Percentiles rank a stretch among this genome's conserved stretches.
Evolutionary conservation across 2,888 invertebrate species (phyloP).

Genomic region (Encarsia formosa): DNA sequence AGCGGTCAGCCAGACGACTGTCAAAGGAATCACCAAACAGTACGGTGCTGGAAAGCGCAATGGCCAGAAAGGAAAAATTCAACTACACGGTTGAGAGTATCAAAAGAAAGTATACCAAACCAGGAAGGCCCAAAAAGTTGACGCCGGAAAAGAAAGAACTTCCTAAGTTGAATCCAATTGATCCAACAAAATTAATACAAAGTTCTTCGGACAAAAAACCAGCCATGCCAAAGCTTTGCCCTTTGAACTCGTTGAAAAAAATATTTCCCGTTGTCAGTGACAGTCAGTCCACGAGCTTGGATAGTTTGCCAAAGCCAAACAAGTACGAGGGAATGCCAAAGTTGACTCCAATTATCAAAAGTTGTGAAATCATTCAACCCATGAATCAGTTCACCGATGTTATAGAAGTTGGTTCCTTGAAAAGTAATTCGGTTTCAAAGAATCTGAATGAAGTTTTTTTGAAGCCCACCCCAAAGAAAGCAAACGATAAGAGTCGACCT

Average conservation of each 20-base stretch:
- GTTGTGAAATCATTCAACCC: constrained; percentile 21
- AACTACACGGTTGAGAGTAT: constrained; percentile 54
- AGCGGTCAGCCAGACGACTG: constrained; percentile 62
- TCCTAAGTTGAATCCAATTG: constrained; percentile 11
- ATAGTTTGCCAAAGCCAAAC: too few species aligned
- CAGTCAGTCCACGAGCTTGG: too few species aligned
- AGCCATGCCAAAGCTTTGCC: constrained; percentile 19
- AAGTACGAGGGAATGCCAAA: constrained; percentile 49
- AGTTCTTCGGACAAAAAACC: constrained; percentile 17
- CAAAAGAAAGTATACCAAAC: constrained; percentile 42
- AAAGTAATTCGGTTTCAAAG: constrained; percentile 21
- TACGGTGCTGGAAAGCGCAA: constrained; percentile 66
- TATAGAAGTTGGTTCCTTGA: neutral
- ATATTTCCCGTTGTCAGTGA: constrained; percentile 29
- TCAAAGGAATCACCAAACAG: constrained; percentile 57
- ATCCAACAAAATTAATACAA: constrained; percentile 28
- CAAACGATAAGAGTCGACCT: constrained; percentile 37
- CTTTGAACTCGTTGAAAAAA: constrained; percentile 3
- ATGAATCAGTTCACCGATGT: constrained; percentile 2
- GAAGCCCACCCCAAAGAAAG: constrained; percentile 40
- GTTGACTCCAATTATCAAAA: constrained; percentile 44
- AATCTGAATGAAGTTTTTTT: constrained; percentile 45
- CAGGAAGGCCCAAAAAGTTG: constrained; percentile 44
- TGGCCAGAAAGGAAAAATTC: constrained; percentile 69
- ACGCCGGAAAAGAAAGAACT: constrained; percentile 15